A percentile compares a stretch with the other conserved stretches of the same genome.
phyloP scores from a whole-genome alignment of 2,113 vertebrate species.

The Isurus oxyrinchus region DNA sequence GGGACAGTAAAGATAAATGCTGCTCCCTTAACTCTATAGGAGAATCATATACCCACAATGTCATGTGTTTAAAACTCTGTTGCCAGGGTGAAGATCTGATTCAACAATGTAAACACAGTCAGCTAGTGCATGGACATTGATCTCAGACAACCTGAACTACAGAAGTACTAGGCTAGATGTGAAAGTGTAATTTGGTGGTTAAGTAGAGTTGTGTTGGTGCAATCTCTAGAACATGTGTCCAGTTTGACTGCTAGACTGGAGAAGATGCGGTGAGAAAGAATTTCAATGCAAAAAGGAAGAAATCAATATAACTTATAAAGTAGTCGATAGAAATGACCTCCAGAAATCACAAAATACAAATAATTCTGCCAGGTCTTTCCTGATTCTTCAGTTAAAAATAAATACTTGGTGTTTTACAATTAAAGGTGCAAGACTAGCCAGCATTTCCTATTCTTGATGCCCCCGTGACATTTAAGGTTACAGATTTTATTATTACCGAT shows the following conservation, averaged over 20 bases:
- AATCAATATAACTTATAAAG: not conserved
- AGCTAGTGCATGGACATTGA: not conserved
- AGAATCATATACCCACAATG: not conserved
- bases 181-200: not conserved
- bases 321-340: not conserved
- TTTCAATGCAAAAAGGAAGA: not conserved
- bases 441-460: not conserved
- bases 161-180: not conserved
- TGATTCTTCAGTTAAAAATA: not conserved
- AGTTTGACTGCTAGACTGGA: not conserved
- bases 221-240: not conserved
- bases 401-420: not conserved
- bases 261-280: not conserved
- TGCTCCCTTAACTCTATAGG: not conserved
- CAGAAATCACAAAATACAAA: not conserved
- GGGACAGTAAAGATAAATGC: not conserved
- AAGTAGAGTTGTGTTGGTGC: not conserved
- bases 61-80: not conserved
- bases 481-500: conserved; percentile 4
- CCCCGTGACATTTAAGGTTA: not conserved
- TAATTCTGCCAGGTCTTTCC: not conserved
- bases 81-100: not conserved
- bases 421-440: not conserved
- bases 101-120: not conserved
- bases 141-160: not conserved